Conservation (phyloP, 2,888 invertebrate species). For the Agapostemon virescens region DNA sequence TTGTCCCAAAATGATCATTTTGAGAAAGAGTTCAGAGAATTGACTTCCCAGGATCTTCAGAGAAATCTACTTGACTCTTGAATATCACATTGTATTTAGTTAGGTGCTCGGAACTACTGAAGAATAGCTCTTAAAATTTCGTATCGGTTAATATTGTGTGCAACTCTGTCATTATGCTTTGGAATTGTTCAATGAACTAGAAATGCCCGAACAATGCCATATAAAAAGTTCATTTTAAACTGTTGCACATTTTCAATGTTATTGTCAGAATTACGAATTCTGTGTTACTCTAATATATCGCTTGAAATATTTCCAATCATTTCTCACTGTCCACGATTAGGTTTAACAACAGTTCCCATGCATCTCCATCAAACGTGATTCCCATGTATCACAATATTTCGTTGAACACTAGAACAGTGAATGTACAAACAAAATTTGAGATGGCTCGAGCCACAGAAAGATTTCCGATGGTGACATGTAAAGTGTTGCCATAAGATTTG, state of each 20-base stretch:
- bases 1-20: conserved; percentile 19
- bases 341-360: not conserved
- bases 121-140: conserved; percentile 1
- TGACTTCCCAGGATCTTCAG: not conserved
- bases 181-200: not conserved
- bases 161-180: not conserved
- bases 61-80: not conserved
- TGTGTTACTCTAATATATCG: not conserved
- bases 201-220: conserved; percentile 12
- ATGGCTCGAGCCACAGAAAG: not conserved
- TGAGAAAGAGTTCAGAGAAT: conserved; percentile 1
- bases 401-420: not conserved
- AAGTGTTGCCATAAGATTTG: not conserved
- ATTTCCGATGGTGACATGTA: not conserved
- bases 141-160: not conserved
- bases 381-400: conserved; percentile 13
- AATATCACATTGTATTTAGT: not conserved
- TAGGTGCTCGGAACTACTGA: conserved; percentile 15
- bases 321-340: not conserved
- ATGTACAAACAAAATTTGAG: conserved; percentile 3
- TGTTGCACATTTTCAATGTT: not conserved
- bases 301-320: conserved; percentile 8
- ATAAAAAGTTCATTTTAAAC: not conserved
- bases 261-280: not conserved
- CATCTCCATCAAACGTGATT: not conserved